phyloP scores from a whole-genome alignment of 2,888 invertebrate species.

The Erebia palarica region DNA sequence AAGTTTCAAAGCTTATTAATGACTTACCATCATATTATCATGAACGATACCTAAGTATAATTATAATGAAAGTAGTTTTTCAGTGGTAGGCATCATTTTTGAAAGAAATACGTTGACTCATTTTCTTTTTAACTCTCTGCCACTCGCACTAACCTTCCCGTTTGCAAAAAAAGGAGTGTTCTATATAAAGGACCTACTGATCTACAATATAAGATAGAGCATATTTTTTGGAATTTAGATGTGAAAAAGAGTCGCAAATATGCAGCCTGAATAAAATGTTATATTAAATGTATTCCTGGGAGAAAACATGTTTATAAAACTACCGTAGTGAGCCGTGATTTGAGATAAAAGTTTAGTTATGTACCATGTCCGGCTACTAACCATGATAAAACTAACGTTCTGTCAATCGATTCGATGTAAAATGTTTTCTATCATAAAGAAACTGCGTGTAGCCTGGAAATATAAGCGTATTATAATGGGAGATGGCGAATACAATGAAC shows the following conservation, averaged over 20 bases:
- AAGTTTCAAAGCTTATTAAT: constrained; percentile 43
- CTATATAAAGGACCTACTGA: no score
- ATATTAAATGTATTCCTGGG: constrained; percentile 1
- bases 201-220: no score
- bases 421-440: constrained; percentile 1
- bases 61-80: not conserved
- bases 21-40: constrained; percentile 27
- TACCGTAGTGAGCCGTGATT: not conserved
- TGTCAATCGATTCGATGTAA: not conserved
- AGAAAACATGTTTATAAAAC: constrained; percentile 9
- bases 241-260: not conserved
- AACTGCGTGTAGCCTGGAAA: not conserved
- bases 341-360: constrained; percentile 15
- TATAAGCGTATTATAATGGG: not conserved
- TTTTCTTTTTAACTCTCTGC: not conserved
- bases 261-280: constrained; percentile 2
- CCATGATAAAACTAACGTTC: not conserved
- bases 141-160: no score
- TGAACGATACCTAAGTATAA: constrained; percentile 6
- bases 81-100: not conserved
- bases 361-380: not conserved
- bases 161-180: no score
- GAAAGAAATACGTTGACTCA: not conserved
- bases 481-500: not conserved
- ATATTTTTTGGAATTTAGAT: no score